Percentiles rank a stretch among this genome's conserved stretches.
Conservation (phyloP, 2,797 vertebrate genomes). For the Eurystomus glaucurus region DNA sequence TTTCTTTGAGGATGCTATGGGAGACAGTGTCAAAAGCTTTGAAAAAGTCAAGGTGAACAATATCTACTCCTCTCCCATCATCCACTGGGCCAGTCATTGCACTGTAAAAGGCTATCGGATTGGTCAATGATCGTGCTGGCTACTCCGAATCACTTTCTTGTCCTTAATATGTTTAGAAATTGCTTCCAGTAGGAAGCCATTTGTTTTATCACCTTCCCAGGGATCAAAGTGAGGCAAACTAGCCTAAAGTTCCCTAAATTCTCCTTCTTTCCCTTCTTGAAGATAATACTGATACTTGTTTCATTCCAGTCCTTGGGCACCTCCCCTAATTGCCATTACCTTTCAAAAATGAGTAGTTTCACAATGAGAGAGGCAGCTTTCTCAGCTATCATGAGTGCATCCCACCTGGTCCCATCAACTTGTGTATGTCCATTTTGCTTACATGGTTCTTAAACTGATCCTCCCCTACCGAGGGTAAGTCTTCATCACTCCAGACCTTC, state of each 20-base stretch:
- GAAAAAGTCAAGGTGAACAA: too few relatives aligned
- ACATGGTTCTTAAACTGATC: neutral
- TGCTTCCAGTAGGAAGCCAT: neutral
- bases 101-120: neutral
- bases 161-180: neutral
- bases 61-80: neutral
- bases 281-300: neutral
- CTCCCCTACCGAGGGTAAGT: neutral
- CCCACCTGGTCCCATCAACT: neutral
- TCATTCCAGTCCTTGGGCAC: neutral
- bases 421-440: neutral
- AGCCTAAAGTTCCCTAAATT: neutral
- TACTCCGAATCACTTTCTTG: neutral
- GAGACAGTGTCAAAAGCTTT: neutral
- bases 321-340: neutral
- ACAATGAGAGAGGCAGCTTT: neutral
- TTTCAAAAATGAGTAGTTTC: neutral
- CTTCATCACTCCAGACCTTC: neutral
- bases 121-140: neutral
- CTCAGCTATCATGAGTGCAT: neutral
- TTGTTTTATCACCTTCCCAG: neutral
- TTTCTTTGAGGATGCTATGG: neutral
- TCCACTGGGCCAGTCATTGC: neutral
- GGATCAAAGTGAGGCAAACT: neutral
- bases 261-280: neutral